Base-by-base conservation (phyloP, 1,140 invertebrate species). In the Asbolus verrucosus region DNA sequence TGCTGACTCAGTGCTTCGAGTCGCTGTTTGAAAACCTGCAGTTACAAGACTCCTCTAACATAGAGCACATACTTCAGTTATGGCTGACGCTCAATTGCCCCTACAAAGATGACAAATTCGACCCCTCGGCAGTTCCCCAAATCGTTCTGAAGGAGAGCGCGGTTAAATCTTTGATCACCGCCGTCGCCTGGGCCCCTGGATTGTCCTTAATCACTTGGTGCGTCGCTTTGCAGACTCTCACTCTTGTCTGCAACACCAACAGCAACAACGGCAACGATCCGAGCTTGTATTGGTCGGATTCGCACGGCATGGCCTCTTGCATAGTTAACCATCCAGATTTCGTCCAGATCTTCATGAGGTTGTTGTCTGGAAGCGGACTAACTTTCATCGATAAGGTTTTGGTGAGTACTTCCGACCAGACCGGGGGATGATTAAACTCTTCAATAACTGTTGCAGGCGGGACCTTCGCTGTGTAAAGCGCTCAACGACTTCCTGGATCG, bases 31-130 rank as follows among this genome's bases (percentile, higher is more conserved):
- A 85, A 4, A 87, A 91, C 74, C 77, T 89, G 13, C 83, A 86
- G 66, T 62, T 74, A 21, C 73, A 78, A 19, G 67, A 73, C 8
- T 72, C 79, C 76, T 87, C 87, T 15, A 90, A 90, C 78, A 84
- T 94, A 76, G 93, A 95, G 81, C 87, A 92, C 73, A 87, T 94
- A 33, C 82, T 95, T 2, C 91, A 94, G 63, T 83, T 94, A 65
- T 95, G 94, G 94, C 83, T 95, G 33, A 94, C 91, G 0, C 80
- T 95, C 38, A 94, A 93, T 87, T 71, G 85, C 85, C 46, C 79
- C 81, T 86, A 61, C 43, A 73, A 73, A 79, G 6, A 84, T 77
- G 72, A 83, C 67, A 74, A 76, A 69, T 82, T 82, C 41, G 80
- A 89, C 77, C 85, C 91, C 3, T 85, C 86, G 2, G 83, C 90